Base-by-base conservation (phyloP, 2,888 invertebrate species). In the Cheilosia impressa region DNA sequence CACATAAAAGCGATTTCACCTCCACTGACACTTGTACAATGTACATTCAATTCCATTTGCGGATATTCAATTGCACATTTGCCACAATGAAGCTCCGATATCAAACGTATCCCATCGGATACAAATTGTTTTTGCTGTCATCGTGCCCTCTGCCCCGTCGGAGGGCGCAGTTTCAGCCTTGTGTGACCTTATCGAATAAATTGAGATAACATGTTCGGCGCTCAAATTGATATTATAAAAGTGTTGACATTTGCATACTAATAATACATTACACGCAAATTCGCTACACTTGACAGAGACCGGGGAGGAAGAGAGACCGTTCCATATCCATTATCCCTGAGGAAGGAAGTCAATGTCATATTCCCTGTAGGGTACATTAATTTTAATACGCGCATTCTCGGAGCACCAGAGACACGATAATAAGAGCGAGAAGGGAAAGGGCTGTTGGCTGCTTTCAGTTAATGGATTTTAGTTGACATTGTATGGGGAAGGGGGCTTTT, bases 231-330 rank as follows among this genome's bases (percentile, higher is more conserved):
- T 78, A 71, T 71, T 69, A 71, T 57, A 71, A 78, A 71, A 78
- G 78, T 78, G 78, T 71, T 63, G 69, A 78, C 63, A 71, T 78
- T 78, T 78, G 78, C 78, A 78, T 63, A 78, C 55, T 78, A 57
- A 78, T 71, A 69, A 63, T 22, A 69, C 62, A 47, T 69, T 77
- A 77, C 77, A 77, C 77, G 77, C 77, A 27, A 77, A 69, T 68
- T 50, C 77, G 50, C 60, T 50, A 52, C 66, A 31, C 60, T 53
- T 31, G 45, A 41, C 60, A 58, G 31, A 63, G 45, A 57, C 5
- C n/a, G 15, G 60, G 45, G 3, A n/a, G 17, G 47, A 24, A 24
- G 57, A 47, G 15, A 4, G 10, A 3, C 27, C 41, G 47, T 13
- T 24, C 31, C 31, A 31, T 31, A 31, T 47, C 58, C 71, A 60